Percentiles rank a stretch among this genome's conserved stretches.
Evolutionary conservation across 2,888 invertebrate genomes (phyloP).

Genomic region (Trissoscelio sp.): DNA sequence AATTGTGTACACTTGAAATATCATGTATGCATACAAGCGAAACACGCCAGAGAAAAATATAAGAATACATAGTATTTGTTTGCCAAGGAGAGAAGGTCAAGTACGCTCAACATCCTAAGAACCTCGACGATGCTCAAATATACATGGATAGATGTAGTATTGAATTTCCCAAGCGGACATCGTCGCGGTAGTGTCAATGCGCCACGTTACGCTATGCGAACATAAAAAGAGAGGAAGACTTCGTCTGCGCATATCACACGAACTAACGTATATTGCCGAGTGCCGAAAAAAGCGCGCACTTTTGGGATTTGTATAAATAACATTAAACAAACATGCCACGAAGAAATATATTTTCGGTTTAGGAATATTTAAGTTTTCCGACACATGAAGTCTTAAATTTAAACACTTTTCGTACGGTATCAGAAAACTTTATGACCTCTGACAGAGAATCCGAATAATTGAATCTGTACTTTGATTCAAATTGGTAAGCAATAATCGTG

Average conservation of each 20-base stretch:
- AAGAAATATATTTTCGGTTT: background rate
- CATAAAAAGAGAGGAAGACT: constrained; percentile 71
- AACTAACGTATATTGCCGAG: background rate
- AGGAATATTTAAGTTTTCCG: too few relatives aligned
- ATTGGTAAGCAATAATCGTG: too few relatives aligned
- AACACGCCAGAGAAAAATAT: constrained; percentile 52
- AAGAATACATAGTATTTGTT: constrained; percentile 47
- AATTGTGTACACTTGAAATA: constrained; percentile 29
- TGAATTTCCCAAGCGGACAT: constrained; percentile 80
- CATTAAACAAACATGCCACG: constrained; percentile 18
- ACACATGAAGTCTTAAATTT: too few relatives aligned
- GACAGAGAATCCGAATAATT: too few relatives aligned
- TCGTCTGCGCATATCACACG: constrained; percentile 58
- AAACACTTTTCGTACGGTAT: too few relatives aligned
- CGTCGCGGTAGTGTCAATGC: constrained; percentile 70
- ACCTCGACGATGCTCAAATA: constrained; percentile 76
- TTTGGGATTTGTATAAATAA: constrained; percentile 18
- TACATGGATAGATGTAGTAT: constrained; percentile 80
- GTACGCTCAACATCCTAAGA: constrained; percentile 53
- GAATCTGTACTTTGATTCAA: too few relatives aligned
- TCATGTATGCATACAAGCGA: constrained; percentile 20
- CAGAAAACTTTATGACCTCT: too few relatives aligned
- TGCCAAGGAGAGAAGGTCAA: constrained; percentile 49
- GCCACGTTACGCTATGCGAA: constrained; percentile 73
- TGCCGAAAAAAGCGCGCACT: constrained; percentile 9